These are phyloP conservation scores for Rutpela maculata DNA, from an alignment of 2,888 invertebrate genomes.

Conservation along the genomic window DNA sequence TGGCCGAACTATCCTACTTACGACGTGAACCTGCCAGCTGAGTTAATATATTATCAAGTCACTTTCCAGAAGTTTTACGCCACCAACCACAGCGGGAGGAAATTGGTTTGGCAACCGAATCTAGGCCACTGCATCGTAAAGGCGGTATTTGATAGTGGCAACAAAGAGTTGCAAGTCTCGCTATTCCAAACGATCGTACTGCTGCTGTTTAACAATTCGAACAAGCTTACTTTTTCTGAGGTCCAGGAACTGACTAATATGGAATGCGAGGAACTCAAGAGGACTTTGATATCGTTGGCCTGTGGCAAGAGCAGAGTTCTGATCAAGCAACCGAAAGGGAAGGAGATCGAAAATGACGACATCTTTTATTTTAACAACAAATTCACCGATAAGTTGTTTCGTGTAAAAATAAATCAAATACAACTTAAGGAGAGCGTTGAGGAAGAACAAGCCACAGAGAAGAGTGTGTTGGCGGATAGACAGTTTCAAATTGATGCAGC, in stretches of 20 bases:
- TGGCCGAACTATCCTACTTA: conserved; percentile 97
- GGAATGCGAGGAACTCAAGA: conserved; percentile 90
- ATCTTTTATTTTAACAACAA: conserved; percentile 89
- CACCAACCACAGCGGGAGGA: conserved; percentile 95
- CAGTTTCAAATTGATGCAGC: conserved; percentile 99
- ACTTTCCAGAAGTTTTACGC: conserved; percentile 97
- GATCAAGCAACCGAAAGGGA: conserved; percentile 88
- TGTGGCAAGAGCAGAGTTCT: conserved; percentile 94
- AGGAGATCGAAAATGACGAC: conserved; percentile 88
- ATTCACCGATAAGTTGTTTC: conserved; percentile 95
- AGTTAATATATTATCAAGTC: conserved; percentile 92
- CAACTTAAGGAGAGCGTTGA: conserved; percentile 89
- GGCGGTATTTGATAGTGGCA: conserved; percentile 89
- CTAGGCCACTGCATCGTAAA: conserved; percentile 95
- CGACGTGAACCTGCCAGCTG: conserved; percentile 90
- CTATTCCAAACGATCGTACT: conserved; percentile 96
- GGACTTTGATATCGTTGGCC: conserved; percentile 95
- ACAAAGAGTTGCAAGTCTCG: conserved; percentile 96
- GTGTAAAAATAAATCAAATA: conserved; percentile 97
- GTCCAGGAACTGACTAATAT: conserved; percentile 93
- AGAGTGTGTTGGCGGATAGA: conserved; percentile 97
- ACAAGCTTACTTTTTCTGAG: conserved; percentile 87
- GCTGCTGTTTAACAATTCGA: conserved; percentile 92
- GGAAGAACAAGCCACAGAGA: conserved; percentile 95
- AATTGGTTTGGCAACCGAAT: conserved; percentile 98